Evolutionary conservation across 1,140 invertebrate species (phyloP), one percentile per base, ranked within the genome.

Genomic region (Aphaenogaster floridana): DNA sequence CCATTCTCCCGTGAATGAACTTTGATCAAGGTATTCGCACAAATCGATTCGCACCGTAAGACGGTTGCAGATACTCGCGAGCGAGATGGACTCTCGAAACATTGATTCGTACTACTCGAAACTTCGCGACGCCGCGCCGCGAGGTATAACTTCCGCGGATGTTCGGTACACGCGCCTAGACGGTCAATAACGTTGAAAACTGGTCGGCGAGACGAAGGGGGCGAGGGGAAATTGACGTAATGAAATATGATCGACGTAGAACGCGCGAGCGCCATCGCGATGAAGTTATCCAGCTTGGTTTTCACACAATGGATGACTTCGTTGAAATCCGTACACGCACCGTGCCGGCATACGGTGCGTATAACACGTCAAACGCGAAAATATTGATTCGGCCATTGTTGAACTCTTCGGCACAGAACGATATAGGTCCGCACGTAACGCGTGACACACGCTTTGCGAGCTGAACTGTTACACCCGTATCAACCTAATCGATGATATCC

Each of bases 191-290:
- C 42, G 59, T 13, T 52, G 80, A 83, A 83, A 83, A 83, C 68
- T 48, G 42, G 42, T 74, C 17, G 54, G 28, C 17, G 28, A 36
- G 42, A 72, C 42, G 68, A 54, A 15, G 13, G 39, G 42, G 8
- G 7, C 39, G 13, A 48, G 80, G 68, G 68, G 54, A 83, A 74
- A 59, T 42, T 83, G 80, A 83, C 68, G 68, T 83, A 83, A 83
- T 83, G 80, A 74, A 83, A 83, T 83, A 83, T 83, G 80, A 84
- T 76, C 80, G 80, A 84, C 80, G 80, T 84, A 61, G 54, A 84
- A 57, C 80, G 64, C 36, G 80, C 69, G 80, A 84, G 80, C 76
- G 80, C 69, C 54, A 84, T 84, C 80, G 69, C 80, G 69, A 76
- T 84, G 54, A 76, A 84, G 80, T 84, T 84, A 84, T 84, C 80